Conservation (phyloP, 2,797 vertebrate species). For the Podargus strigoides region DNA sequence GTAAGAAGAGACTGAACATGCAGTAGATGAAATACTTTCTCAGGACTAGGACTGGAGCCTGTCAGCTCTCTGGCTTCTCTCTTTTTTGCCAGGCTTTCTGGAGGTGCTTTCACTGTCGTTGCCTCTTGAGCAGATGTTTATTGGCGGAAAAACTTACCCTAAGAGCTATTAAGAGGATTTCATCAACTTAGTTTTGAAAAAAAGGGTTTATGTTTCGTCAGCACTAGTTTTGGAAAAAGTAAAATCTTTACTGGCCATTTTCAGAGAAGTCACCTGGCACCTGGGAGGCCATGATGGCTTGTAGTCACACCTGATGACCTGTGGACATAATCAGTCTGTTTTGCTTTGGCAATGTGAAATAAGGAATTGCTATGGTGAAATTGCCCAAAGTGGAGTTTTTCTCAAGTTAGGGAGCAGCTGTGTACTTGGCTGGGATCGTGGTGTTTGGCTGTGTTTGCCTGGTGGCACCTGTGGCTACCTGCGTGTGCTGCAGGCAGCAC, state of each 20-base stretch:
- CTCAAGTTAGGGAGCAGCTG: accelerated
- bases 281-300: not conserved
- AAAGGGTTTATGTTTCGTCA: not conserved
- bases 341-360: not conserved
- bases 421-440: not conserved
- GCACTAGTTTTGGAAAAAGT: not conserved
- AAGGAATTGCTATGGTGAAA: not conserved
- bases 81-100: not conserved
- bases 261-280: not conserved
- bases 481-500: accelerated
- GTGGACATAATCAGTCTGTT: not conserved
- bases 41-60: not conserved
- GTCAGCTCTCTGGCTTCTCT: not conserved
- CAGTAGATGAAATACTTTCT: not conserved
- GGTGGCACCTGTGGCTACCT: not conserved
- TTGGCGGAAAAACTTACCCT: not conserved
- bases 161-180: not conserved
- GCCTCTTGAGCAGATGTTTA: not conserved
- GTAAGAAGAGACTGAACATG: not conserved
- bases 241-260: not conserved
- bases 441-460: accelerated
- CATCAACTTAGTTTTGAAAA: not conserved
- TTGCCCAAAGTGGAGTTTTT: not conserved
- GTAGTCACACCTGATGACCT: not conserved
- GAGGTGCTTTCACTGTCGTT: not conserved